These are phyloP conservation scores for Riparia riparia DNA, from an alignment of 2,113 vertebrate genomes.

Conservation along the genomic window DNA sequence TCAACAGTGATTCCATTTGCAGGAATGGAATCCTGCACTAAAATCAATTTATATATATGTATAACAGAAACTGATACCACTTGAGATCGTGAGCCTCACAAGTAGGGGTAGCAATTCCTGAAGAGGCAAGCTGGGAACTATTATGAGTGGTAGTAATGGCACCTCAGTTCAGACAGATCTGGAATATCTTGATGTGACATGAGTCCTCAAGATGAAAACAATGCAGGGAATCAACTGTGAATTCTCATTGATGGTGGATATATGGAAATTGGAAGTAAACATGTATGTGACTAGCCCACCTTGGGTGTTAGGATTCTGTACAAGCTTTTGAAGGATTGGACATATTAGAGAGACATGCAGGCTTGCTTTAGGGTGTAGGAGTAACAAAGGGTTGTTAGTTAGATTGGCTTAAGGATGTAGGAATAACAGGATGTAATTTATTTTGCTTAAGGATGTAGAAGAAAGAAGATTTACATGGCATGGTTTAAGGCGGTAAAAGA, in stretches of 20 bases:
- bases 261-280: background rate
- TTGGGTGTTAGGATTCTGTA: background rate
- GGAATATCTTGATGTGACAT: background rate
- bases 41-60: background rate
- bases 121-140: background rate
- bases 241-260: background rate
- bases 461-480: background rate
- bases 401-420: background rate
- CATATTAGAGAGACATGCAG: background rate
- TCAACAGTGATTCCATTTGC: background rate
- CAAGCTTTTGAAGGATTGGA: background rate
- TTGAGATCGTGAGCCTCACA: background rate
- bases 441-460: background rate
- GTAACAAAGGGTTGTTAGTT: background rate
- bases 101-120: background rate
- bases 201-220: background rate
- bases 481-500: conserved; percentile 22
- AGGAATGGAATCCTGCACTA: background rate
- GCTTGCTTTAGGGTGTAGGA: background rate
- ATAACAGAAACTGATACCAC: background rate
- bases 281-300: background rate
- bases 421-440: conserved; percentile 30
- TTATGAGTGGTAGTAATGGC: background rate
- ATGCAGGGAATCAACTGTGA: background rate
- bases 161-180: background rate